Evolutionary conservation across 2,888 invertebrate species (phyloP), one percentile per base, ranked within the genome.

Genomic region (Podotricha telesiphe): DNA sequence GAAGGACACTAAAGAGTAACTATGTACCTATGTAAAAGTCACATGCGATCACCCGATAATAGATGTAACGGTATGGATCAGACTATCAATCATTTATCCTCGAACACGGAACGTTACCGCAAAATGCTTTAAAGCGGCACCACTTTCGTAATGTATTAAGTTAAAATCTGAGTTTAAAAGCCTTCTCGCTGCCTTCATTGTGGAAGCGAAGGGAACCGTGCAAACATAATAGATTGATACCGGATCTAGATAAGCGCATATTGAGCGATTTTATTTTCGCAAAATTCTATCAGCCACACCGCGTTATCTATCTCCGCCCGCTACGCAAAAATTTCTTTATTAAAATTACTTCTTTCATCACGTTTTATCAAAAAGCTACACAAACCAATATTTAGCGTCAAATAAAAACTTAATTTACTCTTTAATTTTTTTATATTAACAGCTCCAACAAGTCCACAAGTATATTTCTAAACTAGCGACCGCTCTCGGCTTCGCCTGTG

Each of bases 211-310:
- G 81, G 80, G 82, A 82, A 85, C 79, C 83, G 82, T 77, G 83
- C 84, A 86, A 87, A 89, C 85, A 89, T 86, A 88, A 89, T 87
- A 88, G 86, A 91, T 91, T 88, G 87, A 88, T 87, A 84, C 81
- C 79, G 83, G 81, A 84, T 84, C 84, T 78, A 83, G 86, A 86
- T 86, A 86, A 85, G 81, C 79, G 79, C 76, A 79, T 83, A 85
- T 85, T 86, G 82, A 84, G 79, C 47, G 50, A n/a, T 83, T 85
- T 84, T 83, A 82, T 84, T 86, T 84, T 84, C 79, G 74, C 75
- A 78, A 79, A 80, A 78, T 80, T 81, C 79, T 78, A 79, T 79
- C 76, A 75, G 73, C 71, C 69, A 72, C 75, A 76, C 74, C 73
- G 73, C 73, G 76, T 73, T 76, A 77, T 78, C 77, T 72, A 73